phyloP scores from a whole-genome alignment of 2,113 vertebrate genomes.

The Tetrax tetrax region DNA sequence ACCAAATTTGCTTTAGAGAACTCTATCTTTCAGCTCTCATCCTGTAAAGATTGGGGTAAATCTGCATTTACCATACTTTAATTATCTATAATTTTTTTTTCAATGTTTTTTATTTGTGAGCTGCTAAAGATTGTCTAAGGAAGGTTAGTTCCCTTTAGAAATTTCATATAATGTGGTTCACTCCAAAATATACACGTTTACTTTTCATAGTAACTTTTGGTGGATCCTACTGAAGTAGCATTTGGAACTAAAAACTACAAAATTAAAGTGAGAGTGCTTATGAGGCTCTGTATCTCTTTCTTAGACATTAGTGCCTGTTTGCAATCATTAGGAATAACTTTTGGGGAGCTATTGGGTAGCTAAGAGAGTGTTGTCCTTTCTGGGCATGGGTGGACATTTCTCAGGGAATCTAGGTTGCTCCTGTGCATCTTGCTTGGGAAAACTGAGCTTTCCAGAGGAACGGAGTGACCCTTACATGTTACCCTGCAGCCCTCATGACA shows the following conservation, averaged over 20 bases:
- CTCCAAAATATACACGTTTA: neutral
- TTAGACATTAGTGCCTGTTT: neutral
- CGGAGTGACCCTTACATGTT: rapidly evolving
- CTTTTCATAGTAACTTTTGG: neutral
- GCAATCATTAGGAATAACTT: neutral
- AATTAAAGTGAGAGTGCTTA: neutral
- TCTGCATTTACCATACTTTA: neutral
- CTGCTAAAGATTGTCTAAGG: neutral
- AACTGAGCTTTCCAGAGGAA: neutral
- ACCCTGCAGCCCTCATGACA: rapidly evolving
- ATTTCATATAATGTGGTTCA: neutral
- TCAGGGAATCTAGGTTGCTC: neutral
- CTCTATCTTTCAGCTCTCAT: neutral
- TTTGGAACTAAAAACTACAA: neutral
- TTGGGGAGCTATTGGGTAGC: neutral
- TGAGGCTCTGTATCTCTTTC: neutral
- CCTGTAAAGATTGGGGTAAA: neutral
- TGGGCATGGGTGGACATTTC: neutral
- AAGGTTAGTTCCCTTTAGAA: neutral
- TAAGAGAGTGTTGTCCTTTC: neutral
- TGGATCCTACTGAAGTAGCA: neutral
- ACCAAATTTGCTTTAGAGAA: constrained; percentile 3
- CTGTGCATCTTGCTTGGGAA: neutral
- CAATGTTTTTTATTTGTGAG: neutral
- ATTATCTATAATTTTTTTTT: neutral